Percentiles rank a stretch among this genome's conserved stretches.
These are phyloP conservation scores for Daphoenositta chrysoptera DNA, from an alignment of 2,113 vertebrate species.

Conservation along the genomic window DNA sequence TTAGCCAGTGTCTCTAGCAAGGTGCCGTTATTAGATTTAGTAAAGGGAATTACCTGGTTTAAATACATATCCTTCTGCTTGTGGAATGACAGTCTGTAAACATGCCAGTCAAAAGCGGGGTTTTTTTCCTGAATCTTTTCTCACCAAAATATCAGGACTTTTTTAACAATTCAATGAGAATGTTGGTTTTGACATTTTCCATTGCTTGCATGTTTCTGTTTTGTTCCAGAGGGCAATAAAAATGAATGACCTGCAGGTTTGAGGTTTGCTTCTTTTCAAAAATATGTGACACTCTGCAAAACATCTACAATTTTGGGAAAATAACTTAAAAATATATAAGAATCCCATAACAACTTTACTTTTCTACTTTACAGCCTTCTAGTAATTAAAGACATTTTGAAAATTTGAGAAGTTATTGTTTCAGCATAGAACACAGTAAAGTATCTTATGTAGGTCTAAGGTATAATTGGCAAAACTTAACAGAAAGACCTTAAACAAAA, in stretches of 20 bases:
- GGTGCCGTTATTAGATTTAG: neutral
- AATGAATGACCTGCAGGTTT: constrained; percentile 19
- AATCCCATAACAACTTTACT: neutral
- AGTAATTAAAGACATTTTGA: neutral
- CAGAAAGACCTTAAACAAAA: neutral
- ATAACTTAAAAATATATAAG: neutral
- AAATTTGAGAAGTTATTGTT: neutral
- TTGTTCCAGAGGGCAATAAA: constrained; percentile 41
- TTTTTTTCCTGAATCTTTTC: neutral
- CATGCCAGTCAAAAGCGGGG: neutral
- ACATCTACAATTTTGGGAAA: neutral
- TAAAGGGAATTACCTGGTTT: neutral
- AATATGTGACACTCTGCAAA: neutral
- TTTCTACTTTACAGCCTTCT: neutral
- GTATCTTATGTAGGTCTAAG: neutral
- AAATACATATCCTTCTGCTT: neutral
- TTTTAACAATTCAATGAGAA: neutral
- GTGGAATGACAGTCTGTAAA: neutral
- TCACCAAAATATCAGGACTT: neutral
- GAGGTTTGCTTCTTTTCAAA: neutral
- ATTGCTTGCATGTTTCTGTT: constrained; percentile 9
- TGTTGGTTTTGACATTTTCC: constrained; percentile 21
- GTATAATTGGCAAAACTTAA: neutral
- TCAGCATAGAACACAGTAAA: neutral
- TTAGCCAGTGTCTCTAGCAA: neutral